These are phyloP conservation scores for Brachypodius melanocephalos DNA, from an alignment of 2,113 vertebrate genomes.

Conservation along the genomic window DNA sequence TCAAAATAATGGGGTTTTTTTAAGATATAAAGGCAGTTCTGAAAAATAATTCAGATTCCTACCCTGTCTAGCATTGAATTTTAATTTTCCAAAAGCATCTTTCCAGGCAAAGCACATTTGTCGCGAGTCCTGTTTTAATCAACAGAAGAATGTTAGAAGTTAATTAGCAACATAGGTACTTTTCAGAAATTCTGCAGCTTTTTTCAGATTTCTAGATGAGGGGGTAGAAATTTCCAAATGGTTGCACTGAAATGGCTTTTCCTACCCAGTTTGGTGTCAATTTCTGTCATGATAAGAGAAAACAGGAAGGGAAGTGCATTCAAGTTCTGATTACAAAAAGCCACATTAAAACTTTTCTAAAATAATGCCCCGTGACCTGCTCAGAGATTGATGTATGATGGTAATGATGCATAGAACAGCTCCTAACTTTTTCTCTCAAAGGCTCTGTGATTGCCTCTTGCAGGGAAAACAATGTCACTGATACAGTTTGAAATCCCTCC, in stretches of 20 bases:
- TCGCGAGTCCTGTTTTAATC: background rate
- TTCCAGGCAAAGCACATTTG: background rate
- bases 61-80: background rate
- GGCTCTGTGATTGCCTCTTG: background rate
- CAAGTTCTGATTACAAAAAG: background rate
- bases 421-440: background rate
- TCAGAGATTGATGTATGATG: background rate
- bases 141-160: background rate
- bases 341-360: background rate
- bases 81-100: background rate
- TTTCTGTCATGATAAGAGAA: background rate
- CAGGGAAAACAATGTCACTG: background rate
- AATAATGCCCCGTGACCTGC: background rate
- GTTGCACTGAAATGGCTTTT: background rate
- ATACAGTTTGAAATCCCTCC: background rate
- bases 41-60: background rate
- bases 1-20: background rate
- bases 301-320: accelerated
- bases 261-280: background rate
- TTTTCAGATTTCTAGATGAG: background rate
- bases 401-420: background rate
- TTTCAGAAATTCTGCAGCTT: background rate
- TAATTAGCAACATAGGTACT: background rate
- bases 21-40: background rate
- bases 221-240: background rate